Base-by-base conservation (phyloP, 1,140 invertebrate genomes). In the Varroa destructor region DNA sequence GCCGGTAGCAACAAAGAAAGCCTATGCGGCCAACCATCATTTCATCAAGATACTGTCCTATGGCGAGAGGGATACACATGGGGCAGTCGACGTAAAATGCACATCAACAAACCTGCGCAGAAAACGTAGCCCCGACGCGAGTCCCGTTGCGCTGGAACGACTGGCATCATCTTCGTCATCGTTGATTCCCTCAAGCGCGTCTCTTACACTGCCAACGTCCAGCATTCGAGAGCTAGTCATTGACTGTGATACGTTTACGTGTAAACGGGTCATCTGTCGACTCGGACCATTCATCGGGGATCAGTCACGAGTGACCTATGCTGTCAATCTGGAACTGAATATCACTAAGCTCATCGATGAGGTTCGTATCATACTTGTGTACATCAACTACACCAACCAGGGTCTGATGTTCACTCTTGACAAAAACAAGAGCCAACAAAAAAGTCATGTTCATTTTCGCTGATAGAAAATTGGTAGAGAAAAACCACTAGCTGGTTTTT, bases 341-440 rank as follows among this genome's bases (percentile, higher is more conserved):
- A 67, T 67, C 46, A 43, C 61, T 12, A 10, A 40, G 36, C 61
- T 67, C 14, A 67, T 67, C 61, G 14, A 67, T 12, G 40, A 67
- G 37, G 61, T 40, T 14, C 61, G 61, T 46, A 46, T 67, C 14
- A 58, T 58, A 37, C 57, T 40, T 25, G 57, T 0, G 12, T 25
- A 37, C 3, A 0, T 58, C 12, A 42, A 37, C 3, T 58, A 37
- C 57, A 25, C 25, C 3, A 37, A 25, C 36, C 25, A 58, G 6
- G 57, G 25, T 0, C 25, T 25, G 25, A 25, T 25, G 25, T 25
- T 25, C 25, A 25, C 25, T 25, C 25, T 25, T 25, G 25, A 25
- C 25, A 25, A 25, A 25, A 25, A 25, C 25, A 25, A 25, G 25
- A 25, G 25, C 25, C 25, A 25, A 25, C 25, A 25, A 25, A 25